A percentile compares a stretch with the other conserved stretches of the same genome.
Conservation (phyloP, 2,888 invertebrate species). For the Drosophila multiciliata region DNA sequence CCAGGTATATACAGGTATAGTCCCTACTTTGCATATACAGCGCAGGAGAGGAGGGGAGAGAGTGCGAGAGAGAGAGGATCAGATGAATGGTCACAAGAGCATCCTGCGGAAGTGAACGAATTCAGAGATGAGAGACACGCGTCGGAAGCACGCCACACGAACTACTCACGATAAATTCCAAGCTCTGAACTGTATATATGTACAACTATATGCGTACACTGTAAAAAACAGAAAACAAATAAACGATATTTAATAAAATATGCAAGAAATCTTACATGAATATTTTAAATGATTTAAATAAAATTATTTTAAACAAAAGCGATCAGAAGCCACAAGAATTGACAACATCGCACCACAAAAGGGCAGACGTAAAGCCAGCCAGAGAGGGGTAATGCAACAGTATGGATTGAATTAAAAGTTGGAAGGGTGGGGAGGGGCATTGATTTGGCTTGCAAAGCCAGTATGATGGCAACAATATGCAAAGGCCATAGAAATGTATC, state of each 20-base stretch:
- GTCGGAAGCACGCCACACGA: neutral
- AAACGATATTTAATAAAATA: no score
- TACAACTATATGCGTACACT: neutral
- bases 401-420: neutral
- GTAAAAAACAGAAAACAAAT: no score
- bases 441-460: conserved; percentile 60
- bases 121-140: conserved; percentile 31
- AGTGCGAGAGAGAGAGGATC: neutral
- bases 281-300: no score
- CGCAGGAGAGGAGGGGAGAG: neutral
- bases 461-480: no score
- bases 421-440: no score
- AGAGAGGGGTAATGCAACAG: neutral
- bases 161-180: neutral
- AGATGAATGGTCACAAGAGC: conserved; percentile 13
- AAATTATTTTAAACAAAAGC: neutral
- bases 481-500: no score
- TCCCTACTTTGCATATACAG: conserved; percentile 45
- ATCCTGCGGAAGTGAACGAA: conserved; percentile 56
- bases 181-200: neutral
- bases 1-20: conserved; percentile 55
- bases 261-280: no score
- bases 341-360: neutral
- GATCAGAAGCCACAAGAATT: neutral
- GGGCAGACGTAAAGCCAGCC: conserved; percentile 4